Percentiles rank a stretch among this genome's conserved stretches.
phyloP scores from a whole-genome alignment of 2,797 vertebrate species.

The Leptoclinus maculatus region DNA sequence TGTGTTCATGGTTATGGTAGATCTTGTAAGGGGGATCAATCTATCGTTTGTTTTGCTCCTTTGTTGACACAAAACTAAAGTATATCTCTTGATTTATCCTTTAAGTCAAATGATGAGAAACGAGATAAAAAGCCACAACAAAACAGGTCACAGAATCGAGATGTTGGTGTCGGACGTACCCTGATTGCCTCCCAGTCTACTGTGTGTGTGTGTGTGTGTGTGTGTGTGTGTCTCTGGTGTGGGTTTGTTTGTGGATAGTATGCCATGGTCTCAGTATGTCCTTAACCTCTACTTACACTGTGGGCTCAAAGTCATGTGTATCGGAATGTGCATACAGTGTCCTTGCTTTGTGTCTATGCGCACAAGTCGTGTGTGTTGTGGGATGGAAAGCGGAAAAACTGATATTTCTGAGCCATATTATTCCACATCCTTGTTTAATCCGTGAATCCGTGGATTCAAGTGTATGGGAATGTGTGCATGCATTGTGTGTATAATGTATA shows the following conservation, averaged over 20 bases:
- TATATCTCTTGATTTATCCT: not conserved
- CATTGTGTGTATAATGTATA: not conserved
- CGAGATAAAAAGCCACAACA: conserved; percentile 7
- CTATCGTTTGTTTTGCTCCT: not conserved
- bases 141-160: conserved; percentile 9
- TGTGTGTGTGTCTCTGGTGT: conserved; percentile 4
- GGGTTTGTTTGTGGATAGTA: conserved; percentile 18
- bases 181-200: not conserved
- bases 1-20: not conserved
- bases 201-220: not conserved
- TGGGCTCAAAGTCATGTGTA: conserved; percentile 9
- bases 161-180: conserved; percentile 13
- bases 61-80: not conserved
- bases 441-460: conserved; percentile 12
- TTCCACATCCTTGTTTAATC: conserved; percentile 25
- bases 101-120: not conserved
- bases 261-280: conserved; percentile 13
- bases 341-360: not conserved
- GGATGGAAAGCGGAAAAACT: not conserved
- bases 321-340: not conserved
- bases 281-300: conserved; percentile 20
- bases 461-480: not conserved
- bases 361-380: not conserved
- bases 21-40: not conserved
- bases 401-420: not conserved